Conservation (phyloP, 2,888 invertebrate genomes). For the Eristalis intricaria region DNA sequence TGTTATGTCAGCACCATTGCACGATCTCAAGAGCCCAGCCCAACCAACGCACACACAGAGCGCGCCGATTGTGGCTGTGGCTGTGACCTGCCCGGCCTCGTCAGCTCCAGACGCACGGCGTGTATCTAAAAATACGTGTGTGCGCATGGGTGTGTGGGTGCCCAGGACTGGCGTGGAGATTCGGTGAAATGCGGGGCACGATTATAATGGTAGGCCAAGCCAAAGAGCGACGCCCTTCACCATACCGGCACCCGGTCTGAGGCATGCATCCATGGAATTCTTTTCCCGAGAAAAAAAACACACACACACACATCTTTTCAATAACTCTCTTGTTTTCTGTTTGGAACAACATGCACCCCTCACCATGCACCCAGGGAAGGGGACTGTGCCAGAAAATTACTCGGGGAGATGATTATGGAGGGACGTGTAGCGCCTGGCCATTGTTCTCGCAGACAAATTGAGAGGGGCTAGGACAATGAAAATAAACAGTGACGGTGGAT, state of each 20-base stretch:
- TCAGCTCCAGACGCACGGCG: not conserved
- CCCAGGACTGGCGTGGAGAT: not conserved
- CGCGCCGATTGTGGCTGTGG: not conserved
- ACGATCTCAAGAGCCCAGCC: not conserved
- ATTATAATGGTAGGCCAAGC: constrained; percentile 1
- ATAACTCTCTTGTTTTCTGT: not conserved
- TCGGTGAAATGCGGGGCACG: constrained; percentile 40
- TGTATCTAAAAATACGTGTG: constrained; percentile 45
- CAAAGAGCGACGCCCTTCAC: constrained; percentile 11
- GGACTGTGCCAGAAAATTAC: not conserved
- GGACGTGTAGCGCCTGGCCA: constrained; percentile 12
- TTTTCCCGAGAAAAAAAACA: not conserved
- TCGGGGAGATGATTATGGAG: constrained; percentile 1
- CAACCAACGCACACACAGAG: not conserved
- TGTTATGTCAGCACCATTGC: constrained; percentile 61
- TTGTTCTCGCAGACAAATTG: constrained; percentile 1
- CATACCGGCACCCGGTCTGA: not conserved
- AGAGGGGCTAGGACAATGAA: not conserved
- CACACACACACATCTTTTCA: constrained; percentile 10
- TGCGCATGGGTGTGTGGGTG: not conserved
- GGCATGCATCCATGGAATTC: constrained; percentile 6
- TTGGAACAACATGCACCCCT: constrained; percentile 8
- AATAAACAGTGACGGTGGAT: constrained; percentile 7
- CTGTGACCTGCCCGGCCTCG: not conserved
- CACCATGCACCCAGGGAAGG: not conserved